phyloP scores from a whole-genome alignment of 2,888 invertebrate species.

The Sphaerophoria taeniata region DNA sequence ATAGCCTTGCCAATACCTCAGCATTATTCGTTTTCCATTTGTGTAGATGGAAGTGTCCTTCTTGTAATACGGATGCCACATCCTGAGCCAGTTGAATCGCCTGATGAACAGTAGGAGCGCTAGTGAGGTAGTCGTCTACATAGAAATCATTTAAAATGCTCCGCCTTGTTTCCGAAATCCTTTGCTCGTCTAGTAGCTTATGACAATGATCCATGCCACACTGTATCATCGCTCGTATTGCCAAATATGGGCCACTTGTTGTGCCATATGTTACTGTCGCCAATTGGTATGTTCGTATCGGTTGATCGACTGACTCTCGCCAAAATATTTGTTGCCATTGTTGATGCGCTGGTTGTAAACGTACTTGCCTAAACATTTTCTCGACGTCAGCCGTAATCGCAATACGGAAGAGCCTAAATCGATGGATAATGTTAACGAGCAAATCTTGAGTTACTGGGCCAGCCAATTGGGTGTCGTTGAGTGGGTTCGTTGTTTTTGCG shows the following conservation, averaged over 20 bases:
- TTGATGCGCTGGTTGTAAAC: constrained; percentile 60
- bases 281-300: constrained; percentile 71
- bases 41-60: constrained; percentile 43
- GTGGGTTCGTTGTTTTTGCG: constrained; percentile 25
- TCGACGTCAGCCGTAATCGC: constrained; percentile 75
- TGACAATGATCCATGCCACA: constrained; percentile 42
- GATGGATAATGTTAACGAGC: constrained; percentile 65
- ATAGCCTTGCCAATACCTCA: constrained; percentile 5
- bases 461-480: constrained; percentile 26
- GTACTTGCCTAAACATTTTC: constrained; percentile 75
- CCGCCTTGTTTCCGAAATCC: not conserved
- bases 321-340: constrained; percentile 74
- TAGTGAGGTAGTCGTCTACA: constrained; percentile 50
- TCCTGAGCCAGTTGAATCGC: constrained; percentile 28
- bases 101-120: constrained; percentile 21
- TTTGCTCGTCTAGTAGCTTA: constrained; percentile 1
- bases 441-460: constrained; percentile 30
- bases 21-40: constrained; percentile 48
- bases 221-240: constrained; percentile 25
- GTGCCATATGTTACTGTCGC: constrained; percentile 75
- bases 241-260: not conserved
- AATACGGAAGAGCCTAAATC: constrained; percentile 65
- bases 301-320: constrained; percentile 67
- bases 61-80: constrained; percentile 11
- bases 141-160: constrained; percentile 38